Percentiles rank a stretch among this genome's conserved stretches.
These are phyloP conservation scores for Bombus sibiricus DNA, from an alignment of 1,140 invertebrate genomes.

Conservation along the genomic window DNA sequence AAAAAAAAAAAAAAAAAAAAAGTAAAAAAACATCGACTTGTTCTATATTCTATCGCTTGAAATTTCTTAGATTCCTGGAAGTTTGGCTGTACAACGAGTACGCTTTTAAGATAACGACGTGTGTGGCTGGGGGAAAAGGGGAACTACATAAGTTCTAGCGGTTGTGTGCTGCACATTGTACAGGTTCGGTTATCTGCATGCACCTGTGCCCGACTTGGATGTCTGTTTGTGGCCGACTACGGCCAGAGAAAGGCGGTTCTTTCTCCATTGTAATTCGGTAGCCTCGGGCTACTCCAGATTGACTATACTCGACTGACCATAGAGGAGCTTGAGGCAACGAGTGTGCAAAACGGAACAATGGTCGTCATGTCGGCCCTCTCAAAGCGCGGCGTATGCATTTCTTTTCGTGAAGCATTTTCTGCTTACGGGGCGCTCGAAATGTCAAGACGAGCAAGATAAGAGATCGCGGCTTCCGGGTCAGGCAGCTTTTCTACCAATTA, in stretches of 20 bases:
- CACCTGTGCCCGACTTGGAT: constrained; percentile 43
- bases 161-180: neutral
- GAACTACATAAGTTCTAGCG: neutral
- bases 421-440: constrained; percentile 35
- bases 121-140: neutral
- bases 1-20: neutral
- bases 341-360: constrained; percentile 52
- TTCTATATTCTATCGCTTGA: neutral
- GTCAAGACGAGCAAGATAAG: neutral
- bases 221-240: constrained; percentile 1
- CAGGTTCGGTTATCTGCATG: constrained; percentile 40
- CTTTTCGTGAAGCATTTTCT: constrained; percentile 7
- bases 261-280: constrained; percentile 63
- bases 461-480: constrained; percentile 26
- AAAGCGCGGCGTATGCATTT: constrained; percentile 19
- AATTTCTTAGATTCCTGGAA: neutral
- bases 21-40: neutral
- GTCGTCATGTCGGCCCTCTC: neutral
- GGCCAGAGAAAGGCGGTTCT: constrained; percentile 52
- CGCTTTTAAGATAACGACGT: neutral
- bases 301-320: constrained; percentile 50
- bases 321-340: constrained; percentile 10
- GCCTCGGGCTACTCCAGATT: constrained; percentile 54
- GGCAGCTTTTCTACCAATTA: constrained; percentile 18
- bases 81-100: neutral